A percentile compares a stretch with the other conserved stretches of the same genome.
Evolutionary conservation across 2,888 invertebrate genomes (phyloP).

Genomic region (Theodoxus fluviatilis): DNA sequence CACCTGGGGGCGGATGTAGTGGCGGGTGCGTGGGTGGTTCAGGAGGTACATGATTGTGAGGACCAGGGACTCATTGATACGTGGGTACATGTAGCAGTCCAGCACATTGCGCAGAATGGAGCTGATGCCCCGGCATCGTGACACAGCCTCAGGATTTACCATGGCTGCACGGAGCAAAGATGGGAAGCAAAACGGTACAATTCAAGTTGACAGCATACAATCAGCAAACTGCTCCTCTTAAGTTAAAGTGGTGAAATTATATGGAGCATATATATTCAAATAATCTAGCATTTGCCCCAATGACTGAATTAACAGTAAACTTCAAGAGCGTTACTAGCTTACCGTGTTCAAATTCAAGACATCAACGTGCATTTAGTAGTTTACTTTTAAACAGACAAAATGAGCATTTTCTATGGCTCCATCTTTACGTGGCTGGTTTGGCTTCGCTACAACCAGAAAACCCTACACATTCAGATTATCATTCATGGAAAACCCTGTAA

Average conservation of each 20-base stretch:
- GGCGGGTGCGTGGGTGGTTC: constrained; percentile 82
- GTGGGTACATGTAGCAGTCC: constrained; percentile 85
- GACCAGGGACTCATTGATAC: constrained; percentile 88
- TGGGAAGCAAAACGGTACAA: neutral
- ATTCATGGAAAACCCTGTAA: neutral
- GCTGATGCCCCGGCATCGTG: constrained; percentile 72
- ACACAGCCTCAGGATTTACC: constrained; percentile 74
- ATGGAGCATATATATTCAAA: no score
- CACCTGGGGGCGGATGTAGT: constrained; percentile 76
- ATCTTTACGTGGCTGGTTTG: neutral
- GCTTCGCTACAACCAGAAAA: neutral
- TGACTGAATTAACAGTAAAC: neutral
- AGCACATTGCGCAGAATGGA: constrained; percentile 82
- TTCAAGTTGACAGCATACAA: neutral
- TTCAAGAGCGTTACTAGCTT: neutral
- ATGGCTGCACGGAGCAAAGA: constrained; percentile 70
- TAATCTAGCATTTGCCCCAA: neutral
- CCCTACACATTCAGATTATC: neutral
- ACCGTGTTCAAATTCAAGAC: neutral
- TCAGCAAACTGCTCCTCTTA: no score
- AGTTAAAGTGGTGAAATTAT: no score
- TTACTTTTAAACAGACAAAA: neutral
- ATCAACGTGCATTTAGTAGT: neutral
- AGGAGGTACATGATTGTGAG: constrained; percentile 85
- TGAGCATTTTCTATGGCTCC: neutral